Percentiles rank a stretch among this genome's conserved stretches.
Evolutionary conservation across 1,140 invertebrate species (phyloP).

Genomic region (Pomacea maculata): DNA sequence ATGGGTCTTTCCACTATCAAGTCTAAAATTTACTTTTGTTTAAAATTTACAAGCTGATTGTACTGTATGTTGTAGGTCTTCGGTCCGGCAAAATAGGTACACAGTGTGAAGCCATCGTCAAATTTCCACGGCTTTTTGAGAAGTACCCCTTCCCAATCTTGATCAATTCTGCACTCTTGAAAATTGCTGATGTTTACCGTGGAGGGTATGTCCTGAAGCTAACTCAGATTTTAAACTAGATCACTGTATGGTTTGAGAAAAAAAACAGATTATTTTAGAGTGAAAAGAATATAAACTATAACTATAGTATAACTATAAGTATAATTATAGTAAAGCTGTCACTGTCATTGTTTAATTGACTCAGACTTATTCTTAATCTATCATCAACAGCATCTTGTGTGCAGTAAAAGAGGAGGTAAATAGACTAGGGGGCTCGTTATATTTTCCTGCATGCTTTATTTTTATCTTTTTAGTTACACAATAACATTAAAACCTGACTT

Average conservation of each 20-base stretch:
- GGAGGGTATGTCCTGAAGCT: conserved; percentile 73
- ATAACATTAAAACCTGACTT: background rate
- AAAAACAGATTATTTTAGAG: too few relatives aligned
- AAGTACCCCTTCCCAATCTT: conserved; percentile 98
- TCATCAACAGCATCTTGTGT: too few relatives aligned
- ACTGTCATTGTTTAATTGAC: too few relatives aligned
- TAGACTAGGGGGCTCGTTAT: too few relatives aligned
- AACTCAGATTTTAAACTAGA: background rate
- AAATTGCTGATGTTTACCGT: conserved; percentile 93
- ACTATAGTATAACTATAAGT: too few relatives aligned
- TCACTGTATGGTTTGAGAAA: too few relatives aligned
- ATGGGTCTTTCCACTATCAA: too few relatives aligned
- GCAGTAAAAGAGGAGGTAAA: too few relatives aligned
- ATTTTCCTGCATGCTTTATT: background rate
- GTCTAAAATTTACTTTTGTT: too few relatives aligned
- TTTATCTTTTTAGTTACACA: background rate
- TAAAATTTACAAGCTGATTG: background rate
- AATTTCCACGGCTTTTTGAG: conserved; percentile 92
- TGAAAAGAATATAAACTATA: too few relatives aligned
- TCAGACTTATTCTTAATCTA: too few relatives aligned
- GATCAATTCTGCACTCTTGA: conserved; percentile 95
- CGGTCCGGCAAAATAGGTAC: conserved; percentile 89
- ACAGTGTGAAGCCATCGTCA: conserved; percentile 95
- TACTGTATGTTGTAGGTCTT: conserved; percentile 73
- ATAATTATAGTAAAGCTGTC: too few relatives aligned